A percentile compares a stretch with the other conserved stretches of the same genome.
Conservation (phyloP, 2,113 vertebrate species). For the Suricata suricatta region DNA sequence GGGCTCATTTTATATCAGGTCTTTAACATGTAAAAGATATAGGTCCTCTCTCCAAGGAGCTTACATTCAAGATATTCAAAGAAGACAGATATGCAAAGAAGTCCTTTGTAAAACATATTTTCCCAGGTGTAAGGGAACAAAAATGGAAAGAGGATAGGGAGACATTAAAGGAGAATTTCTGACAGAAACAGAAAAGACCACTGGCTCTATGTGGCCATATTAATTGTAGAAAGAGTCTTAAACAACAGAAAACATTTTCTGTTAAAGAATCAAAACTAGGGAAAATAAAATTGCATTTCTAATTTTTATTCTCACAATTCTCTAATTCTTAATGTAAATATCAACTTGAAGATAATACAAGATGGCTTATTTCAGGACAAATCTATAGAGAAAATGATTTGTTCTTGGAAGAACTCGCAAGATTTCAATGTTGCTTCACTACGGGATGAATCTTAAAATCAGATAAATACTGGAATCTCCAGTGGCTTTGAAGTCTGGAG, state of each 20-base stretch:
- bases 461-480: background rate
- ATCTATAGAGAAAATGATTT: background rate
- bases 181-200: background rate
- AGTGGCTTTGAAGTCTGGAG: background rate
- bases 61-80: slow-evolving; percentile 65
- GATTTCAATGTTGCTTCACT: background rate
- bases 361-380: background rate
- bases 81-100: background rate
- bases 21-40: slow-evolving; percentile 37
- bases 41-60: slow-evolving; percentile 62
- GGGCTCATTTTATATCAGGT: slow-evolving; percentile 29
- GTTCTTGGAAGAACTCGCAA: background rate
- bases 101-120: slow-evolving; percentile 39
- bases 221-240: background rate
- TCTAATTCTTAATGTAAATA: background rate
- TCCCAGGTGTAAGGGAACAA: slow-evolving; percentile 1
- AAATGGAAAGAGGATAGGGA: background rate
- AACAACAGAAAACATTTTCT: background rate
- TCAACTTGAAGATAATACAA: background rate
- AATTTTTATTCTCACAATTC: background rate
- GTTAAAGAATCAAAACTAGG: background rate
- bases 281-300: background rate
- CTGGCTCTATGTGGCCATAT: background rate
- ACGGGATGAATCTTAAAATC: background rate
- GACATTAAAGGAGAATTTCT: background rate